Evolutionary conservation across 2,888 invertebrate genomes (phyloP), one percentile per base, ranked within the genome.

Genomic region (Ceratothoa steindachneri): DNA sequence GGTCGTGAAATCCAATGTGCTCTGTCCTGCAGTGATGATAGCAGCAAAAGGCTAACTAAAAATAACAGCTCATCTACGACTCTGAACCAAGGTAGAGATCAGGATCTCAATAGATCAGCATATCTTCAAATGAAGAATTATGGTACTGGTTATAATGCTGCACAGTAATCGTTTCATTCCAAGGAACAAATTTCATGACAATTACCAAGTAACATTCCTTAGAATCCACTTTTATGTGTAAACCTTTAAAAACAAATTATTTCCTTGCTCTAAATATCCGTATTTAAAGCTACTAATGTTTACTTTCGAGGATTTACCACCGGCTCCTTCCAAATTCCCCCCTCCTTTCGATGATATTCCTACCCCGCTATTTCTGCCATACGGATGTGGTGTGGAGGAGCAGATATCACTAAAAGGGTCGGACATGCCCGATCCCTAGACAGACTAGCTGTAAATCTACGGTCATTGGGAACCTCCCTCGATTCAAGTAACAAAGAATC

Each of bases 1-100:
- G 89, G 89, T 77, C 88, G 89, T 77, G 91, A 91, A 84, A 86
- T 90, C 81, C 88, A 89, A 81, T 89, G 89, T 81, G 90, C 89
- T 77, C 84, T 91, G 82, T 89, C 89, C 83, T 90, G 90, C 82
- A 3, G 60, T 22, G 89, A 89, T 87, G 89, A 89, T 87, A 88
- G 89, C 24, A 89, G 90, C 67, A 93, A 93, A 81, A 90, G 90
- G 0, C 90, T 90, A 0, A 60, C 71, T 30, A 71, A 73, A 69
- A 73, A 71, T 30, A 27, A 64, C 24, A 65, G 51, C 30, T 24
- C 22, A 22, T 60, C 60, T 24, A 24, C 60, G 3, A 22, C 60
- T 24, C 27, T 24, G 12, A 60, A 24, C 24, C 60, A 60, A 22
- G 60, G 22, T 2, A 60, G 60, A 24, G 77, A 77, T 22, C 71